Conservation (phyloP, 2,888 invertebrate genomes). For the Melanostoma scalare region DNA sequence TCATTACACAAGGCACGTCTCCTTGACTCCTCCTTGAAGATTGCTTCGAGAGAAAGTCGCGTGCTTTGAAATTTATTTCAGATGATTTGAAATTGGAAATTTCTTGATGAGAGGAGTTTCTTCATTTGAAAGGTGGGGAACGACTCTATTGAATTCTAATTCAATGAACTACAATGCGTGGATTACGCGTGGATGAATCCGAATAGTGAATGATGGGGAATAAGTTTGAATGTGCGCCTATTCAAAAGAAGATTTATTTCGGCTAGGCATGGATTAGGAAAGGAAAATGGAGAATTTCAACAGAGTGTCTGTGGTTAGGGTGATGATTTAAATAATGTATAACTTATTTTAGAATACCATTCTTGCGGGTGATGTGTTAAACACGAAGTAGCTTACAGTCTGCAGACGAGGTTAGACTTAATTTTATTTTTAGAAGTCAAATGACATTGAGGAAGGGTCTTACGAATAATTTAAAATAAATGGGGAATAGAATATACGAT, state of each 20-base stretch:
- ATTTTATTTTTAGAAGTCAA: conserved; percentile 20
- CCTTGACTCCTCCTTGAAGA: conserved; percentile 67
- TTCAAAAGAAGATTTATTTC: conserved; percentile 1
- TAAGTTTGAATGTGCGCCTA: no score
- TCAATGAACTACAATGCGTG: conserved; percentile 19
- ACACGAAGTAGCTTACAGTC: conserved; percentile 25
- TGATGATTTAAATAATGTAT: conserved; percentile 37
- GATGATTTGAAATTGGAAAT: conserved; percentile 36
- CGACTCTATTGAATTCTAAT: not conserved
- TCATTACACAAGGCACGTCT: conserved; percentile 33
- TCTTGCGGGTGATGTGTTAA: conserved; percentile 58
- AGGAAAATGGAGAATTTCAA: conserved; percentile 14
- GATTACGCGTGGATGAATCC: no score
- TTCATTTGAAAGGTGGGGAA: conserved; percentile 9
- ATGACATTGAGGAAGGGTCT: conserved; percentile 4
- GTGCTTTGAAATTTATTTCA: conserved; percentile 23
- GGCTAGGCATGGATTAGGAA: not conserved
- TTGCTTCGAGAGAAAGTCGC: conserved; percentile 38
- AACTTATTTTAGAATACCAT: conserved; percentile 41
- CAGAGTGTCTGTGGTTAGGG: conserved; percentile 64
- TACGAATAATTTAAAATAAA: not conserved
- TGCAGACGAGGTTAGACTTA: conserved; percentile 21
- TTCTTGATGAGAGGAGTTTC: conserved; percentile 17
- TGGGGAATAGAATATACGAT: no score
- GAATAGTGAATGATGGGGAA: not conserved